A percentile compares a stretch with the other conserved stretches of the same genome.
Evolutionary conservation across 2,113 vertebrate species (phyloP).

Genomic region (Myrmecobius fasciatus): DNA sequence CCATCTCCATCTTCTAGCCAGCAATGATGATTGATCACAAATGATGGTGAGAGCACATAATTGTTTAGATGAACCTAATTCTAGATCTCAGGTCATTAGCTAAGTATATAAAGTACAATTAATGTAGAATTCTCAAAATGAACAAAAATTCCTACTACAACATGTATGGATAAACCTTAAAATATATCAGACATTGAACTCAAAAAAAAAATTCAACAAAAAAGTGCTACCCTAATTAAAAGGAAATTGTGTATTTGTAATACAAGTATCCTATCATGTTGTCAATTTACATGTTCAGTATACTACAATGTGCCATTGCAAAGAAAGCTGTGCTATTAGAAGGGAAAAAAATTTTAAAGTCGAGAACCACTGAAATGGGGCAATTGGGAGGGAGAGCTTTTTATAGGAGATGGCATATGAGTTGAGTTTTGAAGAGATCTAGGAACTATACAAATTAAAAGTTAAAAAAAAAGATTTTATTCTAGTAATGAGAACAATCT

Average conservation of each 20-base stretch:
- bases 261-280: not conserved
- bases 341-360: not conserved
- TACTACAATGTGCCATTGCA: not conserved
- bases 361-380: not conserved
- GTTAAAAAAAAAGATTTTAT: not conserved
- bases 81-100: not conserved
- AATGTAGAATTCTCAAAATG: not conserved
- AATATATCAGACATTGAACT: not conserved
- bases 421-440: not conserved
- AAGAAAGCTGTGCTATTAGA: not conserved
- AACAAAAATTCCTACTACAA: not conserved
- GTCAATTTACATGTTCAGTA: not conserved
- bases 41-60: not conserved
- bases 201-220: not conserved
- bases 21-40: not conserved
- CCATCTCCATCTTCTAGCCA: not conserved
- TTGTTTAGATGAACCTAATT: not conserved
- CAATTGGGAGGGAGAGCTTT: not conserved
- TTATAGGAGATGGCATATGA: not conserved
- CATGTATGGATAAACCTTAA: not conserved
- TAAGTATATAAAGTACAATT: not conserved
- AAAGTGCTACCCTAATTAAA: not conserved
- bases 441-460: not conserved
- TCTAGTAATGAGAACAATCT: not conserved
- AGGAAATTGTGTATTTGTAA: not conserved